Base-by-base conservation (phyloP, 2,113 vertebrate species). In the Xerus inauris region DNA sequence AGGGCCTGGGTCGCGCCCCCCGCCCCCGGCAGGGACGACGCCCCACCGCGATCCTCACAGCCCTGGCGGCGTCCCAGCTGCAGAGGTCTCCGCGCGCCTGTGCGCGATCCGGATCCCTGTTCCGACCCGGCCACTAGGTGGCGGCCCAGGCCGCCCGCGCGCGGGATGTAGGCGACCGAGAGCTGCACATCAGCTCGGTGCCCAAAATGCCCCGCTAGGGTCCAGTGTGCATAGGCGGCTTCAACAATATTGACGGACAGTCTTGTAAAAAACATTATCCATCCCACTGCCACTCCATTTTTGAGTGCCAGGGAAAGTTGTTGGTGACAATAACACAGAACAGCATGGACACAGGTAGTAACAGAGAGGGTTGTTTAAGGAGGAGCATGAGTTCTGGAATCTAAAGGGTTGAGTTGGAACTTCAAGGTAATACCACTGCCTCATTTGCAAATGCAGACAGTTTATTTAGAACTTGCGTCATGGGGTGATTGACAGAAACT, bases 111-210 rank as follows among this genome's bases (percentile, higher is more conserved):
- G 11, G 0, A 14, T 6, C 54, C 30, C 30, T 4, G 62, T 12
- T n/a, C n/a, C n/a, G n/a, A 65, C 16, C 1, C 24, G 69, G 51
- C 87, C 94, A 89, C 89, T 16, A 95, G 92, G 87, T 77, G 97
- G 97, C 92, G 83, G 83, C 73, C 57, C 62, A 14, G 38, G 26
- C 76, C 2, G 24, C 32, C 51, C 11, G 79, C 1, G 10, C 45
- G 14, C 12, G 1, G 2, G 28, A 51, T 24, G 2, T 0, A 16
- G 22, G 14, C 0, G 4, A 76, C 42, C 0, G 4, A 2, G n/a
- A 62, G 10, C 47, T 16, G 45, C 49, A 7, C 86, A 42, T 9
- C 42, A 4, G 11, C 28, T 22, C 24, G 0, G 22, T 22, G 28
- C 64, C 14, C 17, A 30, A n/a, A 92, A 47, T 24, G 67, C 32